These are phyloP conservation scores for Lepetodrilus schrolli DNA, from an alignment of 2,888 invertebrate genomes.

Conservation along the genomic window DNA sequence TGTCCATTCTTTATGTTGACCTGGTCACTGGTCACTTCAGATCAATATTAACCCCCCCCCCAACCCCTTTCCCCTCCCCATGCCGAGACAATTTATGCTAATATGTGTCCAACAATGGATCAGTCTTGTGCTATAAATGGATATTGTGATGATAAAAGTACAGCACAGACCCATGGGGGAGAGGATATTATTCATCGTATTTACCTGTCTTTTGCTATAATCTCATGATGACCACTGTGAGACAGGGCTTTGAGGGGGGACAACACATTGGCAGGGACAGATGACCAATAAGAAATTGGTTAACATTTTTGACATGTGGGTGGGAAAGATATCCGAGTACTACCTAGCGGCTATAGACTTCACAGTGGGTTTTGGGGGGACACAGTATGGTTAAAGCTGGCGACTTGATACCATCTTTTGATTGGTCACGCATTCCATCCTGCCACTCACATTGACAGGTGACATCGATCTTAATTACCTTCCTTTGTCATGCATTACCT, in stretches of 20 bases:
- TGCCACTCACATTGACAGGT: constrained; percentile 1
- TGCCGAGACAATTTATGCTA: background rate
- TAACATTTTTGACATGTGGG: background rate
- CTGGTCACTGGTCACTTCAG: background rate
- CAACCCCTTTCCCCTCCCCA: too few species aligned
- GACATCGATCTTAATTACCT: constrained; percentile 5
- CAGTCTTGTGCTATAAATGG: background rate
- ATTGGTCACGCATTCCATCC: background rate
- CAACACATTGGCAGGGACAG: constrained; percentile 8
- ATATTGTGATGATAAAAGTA: background rate
- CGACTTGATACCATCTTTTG: background rate
- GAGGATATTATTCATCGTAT: background rate
- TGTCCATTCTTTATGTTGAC: background rate
- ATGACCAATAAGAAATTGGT: constrained; percentile 17
- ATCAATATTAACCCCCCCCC: background rate
- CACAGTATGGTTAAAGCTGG: background rate
- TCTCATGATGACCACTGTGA: constrained; percentile 8
- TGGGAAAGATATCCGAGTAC: background rate
- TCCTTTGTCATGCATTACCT: background rate
- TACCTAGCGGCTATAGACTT: background rate
- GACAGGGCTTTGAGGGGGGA: background rate
- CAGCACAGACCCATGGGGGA: background rate
- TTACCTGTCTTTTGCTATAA: background rate
- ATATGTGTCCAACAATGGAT: constrained; percentile 2
- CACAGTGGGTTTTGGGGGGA: background rate